phyloP scores from a whole-genome alignment of 2,797 vertebrate species.

The Hypotaenidia philippensis region DNA sequence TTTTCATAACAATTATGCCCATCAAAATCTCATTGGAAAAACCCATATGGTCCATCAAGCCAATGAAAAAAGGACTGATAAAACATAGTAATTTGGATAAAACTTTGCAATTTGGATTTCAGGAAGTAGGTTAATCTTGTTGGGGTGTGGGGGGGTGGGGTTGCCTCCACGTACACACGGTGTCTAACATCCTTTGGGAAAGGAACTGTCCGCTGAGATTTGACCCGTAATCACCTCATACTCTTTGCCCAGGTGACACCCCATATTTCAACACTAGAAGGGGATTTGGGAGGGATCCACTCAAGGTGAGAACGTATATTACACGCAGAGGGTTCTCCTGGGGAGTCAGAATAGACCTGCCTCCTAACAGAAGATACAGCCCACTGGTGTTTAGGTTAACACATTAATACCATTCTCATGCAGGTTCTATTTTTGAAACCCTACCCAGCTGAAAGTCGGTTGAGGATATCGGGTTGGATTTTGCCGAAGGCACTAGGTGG shows the following conservation, averaged over 20 bases:
- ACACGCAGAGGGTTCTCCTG: neutral
- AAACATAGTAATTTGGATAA: neutral
- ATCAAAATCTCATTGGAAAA: neutral
- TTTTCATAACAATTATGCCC: neutral
- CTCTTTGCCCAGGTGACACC: neutral
- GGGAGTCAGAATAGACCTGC: neutral
- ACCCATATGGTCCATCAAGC: fast-evolving
- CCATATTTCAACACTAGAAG: neutral
- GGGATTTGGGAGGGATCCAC: neutral
- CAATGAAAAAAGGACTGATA: neutral
- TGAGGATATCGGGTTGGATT: neutral
- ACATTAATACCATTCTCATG: neutral
- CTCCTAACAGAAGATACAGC: neutral
- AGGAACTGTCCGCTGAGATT: neutral
- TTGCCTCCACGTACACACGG: neutral
- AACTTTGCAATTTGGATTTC: neutral
- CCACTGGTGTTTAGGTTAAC: neutral
- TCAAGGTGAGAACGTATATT: neutral
- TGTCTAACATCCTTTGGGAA: neutral
- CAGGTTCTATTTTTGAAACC: neutral
- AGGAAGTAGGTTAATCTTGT: neutral
- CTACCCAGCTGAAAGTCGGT: fast-evolving
- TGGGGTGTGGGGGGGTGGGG: no score
- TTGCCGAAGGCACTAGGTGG: conserved; percentile 53
- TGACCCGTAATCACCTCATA: neutral